Conservation (phyloP, 2,113 vertebrate genomes). For the Callipepla squamata region DNA sequence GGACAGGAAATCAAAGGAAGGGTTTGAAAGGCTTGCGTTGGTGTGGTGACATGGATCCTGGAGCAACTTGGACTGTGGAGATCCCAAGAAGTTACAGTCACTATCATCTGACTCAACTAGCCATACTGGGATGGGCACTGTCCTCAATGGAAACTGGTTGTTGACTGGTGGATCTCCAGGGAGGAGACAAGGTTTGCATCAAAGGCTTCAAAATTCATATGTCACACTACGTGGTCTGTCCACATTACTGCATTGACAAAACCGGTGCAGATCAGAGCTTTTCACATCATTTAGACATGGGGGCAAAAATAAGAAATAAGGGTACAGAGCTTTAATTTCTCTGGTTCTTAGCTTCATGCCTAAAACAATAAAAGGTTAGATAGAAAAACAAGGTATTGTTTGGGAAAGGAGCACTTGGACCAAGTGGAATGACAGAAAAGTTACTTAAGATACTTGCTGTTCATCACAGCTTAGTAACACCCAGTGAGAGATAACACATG, state of each 20-base stretch:
- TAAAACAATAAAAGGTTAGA: not conserved
- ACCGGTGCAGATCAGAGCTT: not conserved
- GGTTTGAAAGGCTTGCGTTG: not conserved
- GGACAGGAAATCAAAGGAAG: conserved; percentile 46
- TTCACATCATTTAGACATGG: not conserved
- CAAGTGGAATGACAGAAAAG: not conserved
- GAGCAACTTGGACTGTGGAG: conserved; percentile 6
- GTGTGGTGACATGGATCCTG: conserved; percentile 42
- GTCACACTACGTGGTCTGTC: not conserved
- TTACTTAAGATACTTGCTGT: not conserved
- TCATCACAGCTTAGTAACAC: not conserved
- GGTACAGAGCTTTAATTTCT: not conserved
- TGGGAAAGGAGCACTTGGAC: not conserved
- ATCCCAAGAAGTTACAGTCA: conserved; percentile 1
- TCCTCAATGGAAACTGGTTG: not conserved
- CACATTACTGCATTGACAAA: not conserved
- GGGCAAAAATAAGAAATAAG: not conserved
- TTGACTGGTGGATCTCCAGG: not conserved
- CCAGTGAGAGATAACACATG: conserved; percentile 10
- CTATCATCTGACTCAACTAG: conserved; percentile 43
- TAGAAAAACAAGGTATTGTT: not conserved
- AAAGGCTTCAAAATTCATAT: not conserved
- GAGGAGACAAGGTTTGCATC: not conserved
- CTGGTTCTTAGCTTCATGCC: not conserved
- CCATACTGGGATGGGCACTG: not conserved